A percentile compares a stretch with the other conserved stretches of the same genome.
phyloP scores from a whole-genome alignment of 2,113 vertebrate species.

The Labrus mixtus region DNA sequence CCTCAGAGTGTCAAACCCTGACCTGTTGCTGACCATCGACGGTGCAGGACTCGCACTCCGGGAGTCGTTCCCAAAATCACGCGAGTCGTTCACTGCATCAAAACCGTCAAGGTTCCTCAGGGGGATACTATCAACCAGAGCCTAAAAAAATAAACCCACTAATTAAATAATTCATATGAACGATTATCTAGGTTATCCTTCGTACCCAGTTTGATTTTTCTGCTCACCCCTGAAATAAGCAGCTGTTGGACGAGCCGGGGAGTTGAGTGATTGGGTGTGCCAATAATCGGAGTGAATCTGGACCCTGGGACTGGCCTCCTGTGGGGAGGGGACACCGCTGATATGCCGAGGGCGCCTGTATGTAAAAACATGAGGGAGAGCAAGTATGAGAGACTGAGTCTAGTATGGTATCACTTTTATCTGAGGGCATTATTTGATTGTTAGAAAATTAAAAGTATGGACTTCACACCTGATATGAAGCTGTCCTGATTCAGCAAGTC shows the following conservation, averaged over 20 bases:
- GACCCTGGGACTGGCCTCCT: conserved; percentile 19
- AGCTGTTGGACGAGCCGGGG: conserved; percentile 35
- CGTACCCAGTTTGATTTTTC: fast-evolving
- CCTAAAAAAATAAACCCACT: conserved; percentile 20
- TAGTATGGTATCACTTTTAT: neutral
- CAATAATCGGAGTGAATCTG: conserved; percentile 21
- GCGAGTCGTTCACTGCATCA: conserved; percentile 52
- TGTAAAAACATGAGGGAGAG: neutral
- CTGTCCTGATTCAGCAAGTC: conserved; percentile 58
- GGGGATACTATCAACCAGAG: conserved; percentile 53
- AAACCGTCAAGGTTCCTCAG: conserved; percentile 66
- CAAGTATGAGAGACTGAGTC: neutral
- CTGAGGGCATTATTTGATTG: neutral
- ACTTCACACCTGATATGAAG: conserved; percentile 69
- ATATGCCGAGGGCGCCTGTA: conserved; percentile 63
- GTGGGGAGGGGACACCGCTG: conserved; percentile 34
- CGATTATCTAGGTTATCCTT: neutral
- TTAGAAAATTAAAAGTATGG: fast-evolving
- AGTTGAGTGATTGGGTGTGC: conserved; percentile 64
- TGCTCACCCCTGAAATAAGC: conserved; percentile 62
- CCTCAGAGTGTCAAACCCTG: neutral
- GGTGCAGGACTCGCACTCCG: conserved; percentile 57
- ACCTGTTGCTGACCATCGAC: conserved; percentile 76
- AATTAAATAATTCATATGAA: neutral
- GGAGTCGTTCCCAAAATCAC: conserved; percentile 43